Conservation (phyloP, 2,113 vertebrate species). For the Neofelis nebulosa region DNA sequence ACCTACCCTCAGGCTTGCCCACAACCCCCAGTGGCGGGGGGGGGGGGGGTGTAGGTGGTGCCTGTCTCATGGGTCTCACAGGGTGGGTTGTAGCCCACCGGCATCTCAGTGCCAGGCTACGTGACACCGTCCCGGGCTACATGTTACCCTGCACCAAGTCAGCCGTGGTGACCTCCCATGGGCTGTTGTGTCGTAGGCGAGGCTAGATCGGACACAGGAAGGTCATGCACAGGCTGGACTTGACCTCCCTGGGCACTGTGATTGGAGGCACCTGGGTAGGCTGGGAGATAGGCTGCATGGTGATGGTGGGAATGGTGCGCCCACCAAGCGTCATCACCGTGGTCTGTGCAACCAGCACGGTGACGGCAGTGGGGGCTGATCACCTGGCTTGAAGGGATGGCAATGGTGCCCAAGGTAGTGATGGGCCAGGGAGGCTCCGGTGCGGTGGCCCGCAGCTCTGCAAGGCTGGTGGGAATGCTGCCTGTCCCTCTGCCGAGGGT, state of each 20-base stretch:
- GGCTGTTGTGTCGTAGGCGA: constrained; percentile 92
- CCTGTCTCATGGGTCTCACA: not conserved
- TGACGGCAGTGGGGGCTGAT: constrained; percentile 88
- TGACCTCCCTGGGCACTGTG: constrained; percentile 92
- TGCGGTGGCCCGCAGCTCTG: constrained; percentile 86
- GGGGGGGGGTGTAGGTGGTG: not conserved
- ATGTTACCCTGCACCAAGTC: constrained; percentile 84
- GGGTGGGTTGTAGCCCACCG: constrained; percentile 79
- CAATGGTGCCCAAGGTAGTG: constrained; percentile 91
- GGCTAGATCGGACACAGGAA: constrained; percentile 92
- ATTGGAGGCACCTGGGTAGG: constrained; percentile 94
- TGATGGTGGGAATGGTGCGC: constrained; percentile 88
- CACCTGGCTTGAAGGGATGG: constrained; percentile 92
- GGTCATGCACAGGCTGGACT: constrained; percentile 93
- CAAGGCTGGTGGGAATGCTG: constrained; percentile 89
- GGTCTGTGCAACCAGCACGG: constrained; percentile 89
- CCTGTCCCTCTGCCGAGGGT: constrained; percentile 92
- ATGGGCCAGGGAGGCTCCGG: constrained; percentile 91
- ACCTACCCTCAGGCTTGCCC: constrained; percentile 73
- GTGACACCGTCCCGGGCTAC: not conserved
- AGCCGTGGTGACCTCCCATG: constrained; percentile 84
- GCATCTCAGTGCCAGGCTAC: not conserved
- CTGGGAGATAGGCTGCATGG: constrained; percentile 91
- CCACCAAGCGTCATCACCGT: constrained; percentile 86
- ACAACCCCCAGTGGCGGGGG: constrained; percentile 78